Evolutionary conservation across 2,797 vertebrate species (phyloP), one percentile per base, ranked within the genome.

Genomic region (Gadopsis marmoratus): DNA sequence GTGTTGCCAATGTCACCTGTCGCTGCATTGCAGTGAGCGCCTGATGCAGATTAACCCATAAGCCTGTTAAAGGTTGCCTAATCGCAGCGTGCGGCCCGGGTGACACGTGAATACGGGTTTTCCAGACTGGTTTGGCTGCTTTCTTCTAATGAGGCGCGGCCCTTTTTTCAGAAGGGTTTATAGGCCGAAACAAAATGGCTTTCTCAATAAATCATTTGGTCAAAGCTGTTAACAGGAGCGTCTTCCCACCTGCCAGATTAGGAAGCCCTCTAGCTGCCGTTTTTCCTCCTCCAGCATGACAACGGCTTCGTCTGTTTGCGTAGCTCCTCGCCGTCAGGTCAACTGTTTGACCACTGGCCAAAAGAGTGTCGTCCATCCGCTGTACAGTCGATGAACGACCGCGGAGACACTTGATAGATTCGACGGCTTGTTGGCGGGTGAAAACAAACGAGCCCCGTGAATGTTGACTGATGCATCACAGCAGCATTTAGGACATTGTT

Each of bases 41-140:
- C 54, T 62, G 67, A 58, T 78, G 62, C 72, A 83, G 90, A 83
- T 91, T 83, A 87, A 78, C 69, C 47, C 19, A 6, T 86, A 87
- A 89, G 58, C 83, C 71, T 62, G 71, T 82, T 88, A 86, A 84
- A 82, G 47, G 71, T 55, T 54, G 14, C 83, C 37, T 31, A 7
- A 60, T 23, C 26, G 26, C 54, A 9, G 5, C 10, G 55, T 31
- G 66, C 0, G 6, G 19, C 31, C 41, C 35, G 11, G 29, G 7
- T 51, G 23, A 29, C 6, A 26, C 11, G 1, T 50, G 19, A 56
- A 45, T 31, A 45, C 62, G 37, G n/a, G 19, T 47, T 61, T 61
- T 53, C 17, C 41, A 29, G 51, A 61, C 2, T 51, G 6, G 13
- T 50, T 19, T 41, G 5, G 1, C 51, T 26, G 19, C 9, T 5